These are phyloP conservation scores for Drosophila arawakana DNA, from an alignment of 1,140 invertebrate genomes.

Conservation along the genomic window DNA sequence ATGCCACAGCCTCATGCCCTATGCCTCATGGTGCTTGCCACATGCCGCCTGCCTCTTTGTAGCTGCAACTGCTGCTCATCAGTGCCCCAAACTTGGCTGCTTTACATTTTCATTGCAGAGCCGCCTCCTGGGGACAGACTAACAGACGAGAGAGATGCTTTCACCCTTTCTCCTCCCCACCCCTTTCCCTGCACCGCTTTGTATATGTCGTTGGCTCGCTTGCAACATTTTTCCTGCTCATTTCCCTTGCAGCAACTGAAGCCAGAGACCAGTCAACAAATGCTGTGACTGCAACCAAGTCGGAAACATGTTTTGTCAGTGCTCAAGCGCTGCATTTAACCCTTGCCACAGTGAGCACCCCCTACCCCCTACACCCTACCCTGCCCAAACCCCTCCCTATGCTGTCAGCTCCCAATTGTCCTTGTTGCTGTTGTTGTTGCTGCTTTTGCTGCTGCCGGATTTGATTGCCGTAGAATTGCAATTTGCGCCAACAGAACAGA, in stretches of 20 bases:
- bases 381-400: conserved; percentile 14
- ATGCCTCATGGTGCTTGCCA: background rate
- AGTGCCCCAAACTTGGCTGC: conserved; percentile 25
- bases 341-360: conserved; percentile 48
- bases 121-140: conserved; percentile 23
- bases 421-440: conserved; percentile 35
- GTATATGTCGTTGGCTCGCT: conserved; percentile 31
- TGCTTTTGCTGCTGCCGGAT: conserved; percentile 54
- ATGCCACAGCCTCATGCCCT: background rate
- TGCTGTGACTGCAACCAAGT: conserved; percentile 44
- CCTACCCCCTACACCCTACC: background rate
- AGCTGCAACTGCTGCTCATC: conserved; percentile 12
- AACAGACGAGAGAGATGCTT: background rate
- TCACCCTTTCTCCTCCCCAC: background rate
- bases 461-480: conserved; percentile 82
- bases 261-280: conserved; percentile 34
- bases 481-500: conserved; percentile 80
- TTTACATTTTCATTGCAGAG: conserved; percentile 75
- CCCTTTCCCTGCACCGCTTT: background rate
- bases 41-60: background rate
- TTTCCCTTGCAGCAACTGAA: conserved; percentile 55
- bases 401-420: conserved; percentile 27
- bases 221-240: conserved; percentile 66
- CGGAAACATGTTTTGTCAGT: conserved; percentile 82
- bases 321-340: conserved; percentile 76